Evolutionary conservation across 2,797 vertebrate genomes (phyloP), one percentile per base, ranked within the genome.

Genomic region (Nothura maculosa): DNA sequence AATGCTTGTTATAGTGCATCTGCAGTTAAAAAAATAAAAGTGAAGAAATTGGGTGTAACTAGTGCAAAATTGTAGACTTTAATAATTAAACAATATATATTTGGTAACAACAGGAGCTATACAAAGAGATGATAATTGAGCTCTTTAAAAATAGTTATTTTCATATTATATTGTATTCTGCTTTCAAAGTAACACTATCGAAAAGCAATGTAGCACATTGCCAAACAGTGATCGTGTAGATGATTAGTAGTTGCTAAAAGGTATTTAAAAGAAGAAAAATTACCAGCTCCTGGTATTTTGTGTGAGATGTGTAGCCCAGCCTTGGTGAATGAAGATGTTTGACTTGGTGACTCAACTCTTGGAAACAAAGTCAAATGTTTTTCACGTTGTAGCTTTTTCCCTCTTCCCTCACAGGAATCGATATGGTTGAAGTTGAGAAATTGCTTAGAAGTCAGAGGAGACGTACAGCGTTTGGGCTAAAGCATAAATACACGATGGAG

Each of bases 151-250:
- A 32, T 8, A 22, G 1, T 32, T 81, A 2, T 27, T 94, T 91
- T 79, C 12, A 6, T 54, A 2, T 45, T 32, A 3, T n/a, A 21
- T 24, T 48, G 7, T 67, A 25, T 69, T 57, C 11, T 78, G 30
- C 17, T 73, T 85, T 81, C 63, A 32, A 81, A 68, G 24, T 30
- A 81, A 38, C 9, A 20, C 18, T 76, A 3, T 1, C 62, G 45
- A 78, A 83, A 81, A 67, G 12, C 40, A n/a, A 47, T 57, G 30
- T 24, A 83, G 22, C 28, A 28, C 42, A 40, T 24, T 83, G 9
- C 38, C 77, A 60, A 62, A 6, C 10, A 70, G 30, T 42, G 55
- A 42, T 57, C 45, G 10, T 4, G 2, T 50, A 12, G 0, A 0
- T 69, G 47, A 73, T 61, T 61, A 55, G 12, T 19, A 47, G 15